Percentiles rank a stretch among this genome's conserved stretches.
Evolutionary conservation across 2,888 invertebrate species (phyloP).

Genomic region (Leucoptera coffeella): DNA sequence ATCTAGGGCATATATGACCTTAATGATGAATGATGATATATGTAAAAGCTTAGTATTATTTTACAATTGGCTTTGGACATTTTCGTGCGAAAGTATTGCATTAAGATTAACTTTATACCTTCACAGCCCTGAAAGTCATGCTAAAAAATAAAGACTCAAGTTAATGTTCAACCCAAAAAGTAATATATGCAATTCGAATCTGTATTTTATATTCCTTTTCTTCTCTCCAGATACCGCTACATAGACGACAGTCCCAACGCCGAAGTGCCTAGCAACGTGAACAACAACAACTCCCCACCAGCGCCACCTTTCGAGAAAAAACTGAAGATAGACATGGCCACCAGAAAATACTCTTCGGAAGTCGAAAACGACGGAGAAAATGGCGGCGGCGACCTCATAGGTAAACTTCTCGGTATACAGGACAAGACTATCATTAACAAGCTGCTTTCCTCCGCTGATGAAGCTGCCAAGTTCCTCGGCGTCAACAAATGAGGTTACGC

Average conservation of each 20-base stretch:
- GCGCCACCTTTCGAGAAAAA: constrained; percentile 51
- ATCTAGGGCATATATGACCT: no score
- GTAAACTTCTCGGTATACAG: constrained; percentile 81
- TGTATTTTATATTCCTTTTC: no score
- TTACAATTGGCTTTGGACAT: no score
- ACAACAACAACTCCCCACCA: constrained; percentile 51
- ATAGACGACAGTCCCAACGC: constrained; percentile 39
- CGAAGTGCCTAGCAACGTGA: constrained; percentile 42
- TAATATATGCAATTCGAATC: no score
- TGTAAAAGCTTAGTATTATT: no score
- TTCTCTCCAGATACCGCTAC: constrained; percentile 24
- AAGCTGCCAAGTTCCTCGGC: constrained; percentile 82
- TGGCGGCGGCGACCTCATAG: constrained; percentile 71
- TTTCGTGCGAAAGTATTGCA: no score
- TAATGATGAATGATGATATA: no score
- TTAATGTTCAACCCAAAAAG: no score
- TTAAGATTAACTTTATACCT: no score
- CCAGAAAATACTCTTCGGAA: constrained; percentile 43
- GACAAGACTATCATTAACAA: constrained; percentile 82
- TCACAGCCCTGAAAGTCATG: no score
- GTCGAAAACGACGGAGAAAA: constrained; percentile 49
- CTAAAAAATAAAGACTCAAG: no score
- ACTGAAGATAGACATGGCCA: constrained; percentile 36
- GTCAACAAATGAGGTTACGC: constrained; percentile 65
- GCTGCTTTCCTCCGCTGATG: constrained; percentile 72